These are phyloP conservation scores for Acleris holmiana DNA, from an alignment of 2,888 invertebrate genomes.

Conservation along the genomic window DNA sequence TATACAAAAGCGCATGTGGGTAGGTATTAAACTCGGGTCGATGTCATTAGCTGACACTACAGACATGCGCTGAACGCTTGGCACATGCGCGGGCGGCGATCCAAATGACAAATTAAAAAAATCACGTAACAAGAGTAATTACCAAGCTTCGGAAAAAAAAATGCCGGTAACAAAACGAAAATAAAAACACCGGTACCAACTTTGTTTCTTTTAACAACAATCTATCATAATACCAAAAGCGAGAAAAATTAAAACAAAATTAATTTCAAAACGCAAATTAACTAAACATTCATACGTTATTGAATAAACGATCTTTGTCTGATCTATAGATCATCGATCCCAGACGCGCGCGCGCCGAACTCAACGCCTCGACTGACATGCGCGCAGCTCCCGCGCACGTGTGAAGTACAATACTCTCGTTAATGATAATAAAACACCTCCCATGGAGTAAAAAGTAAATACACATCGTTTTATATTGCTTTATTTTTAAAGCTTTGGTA, in stretches of 20 bases:
- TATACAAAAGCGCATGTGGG: constrained; percentile 61
- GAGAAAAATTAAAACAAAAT: neutral
- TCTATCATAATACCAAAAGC: neutral
- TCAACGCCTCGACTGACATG: constrained; percentile 68
- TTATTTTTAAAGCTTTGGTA: constrained; percentile 14
- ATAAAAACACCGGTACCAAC: neutral
- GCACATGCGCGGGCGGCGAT: constrained; percentile 70
- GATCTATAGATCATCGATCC: constrained; percentile 36
- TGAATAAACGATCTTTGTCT: constrained; percentile 6
- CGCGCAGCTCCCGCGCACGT: constrained; percentile 62
- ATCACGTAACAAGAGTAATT: constrained; percentile 58
- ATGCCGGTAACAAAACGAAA: constrained; percentile 31
- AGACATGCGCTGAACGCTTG: constrained; percentile 74
- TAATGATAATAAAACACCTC: constrained; percentile 77
- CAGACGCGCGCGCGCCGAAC: constrained; percentile 63
- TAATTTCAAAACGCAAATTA: neutral
- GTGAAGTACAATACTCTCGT: constrained; percentile 64
- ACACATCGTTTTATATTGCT: constrained; percentile 29
- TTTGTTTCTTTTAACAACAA: neutral
- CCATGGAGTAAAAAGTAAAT: constrained; percentile 65
- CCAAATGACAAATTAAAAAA: constrained; percentile 66
- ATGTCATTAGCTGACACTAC: constrained; percentile 76
- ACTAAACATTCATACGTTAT: neutral
- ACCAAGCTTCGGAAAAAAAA: neutral
- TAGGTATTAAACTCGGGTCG: constrained; percentile 63